Conservation (phyloP, 2,888 invertebrate species). For the Lamellibrachia satsuma region DNA sequence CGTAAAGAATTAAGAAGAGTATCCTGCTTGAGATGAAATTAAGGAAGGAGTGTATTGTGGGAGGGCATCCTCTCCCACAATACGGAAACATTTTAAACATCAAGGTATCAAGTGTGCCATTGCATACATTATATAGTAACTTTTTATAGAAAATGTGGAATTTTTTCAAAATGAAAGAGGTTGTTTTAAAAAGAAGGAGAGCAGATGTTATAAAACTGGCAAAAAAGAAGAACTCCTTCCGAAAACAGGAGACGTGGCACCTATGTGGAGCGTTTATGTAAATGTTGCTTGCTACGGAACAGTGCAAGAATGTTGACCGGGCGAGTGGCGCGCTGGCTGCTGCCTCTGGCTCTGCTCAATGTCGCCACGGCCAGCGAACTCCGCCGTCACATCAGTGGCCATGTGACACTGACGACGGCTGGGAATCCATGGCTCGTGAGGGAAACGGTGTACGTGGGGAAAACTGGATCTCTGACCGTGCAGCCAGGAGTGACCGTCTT, state of each 20-base stretch:
- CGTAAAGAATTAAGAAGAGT: no score
- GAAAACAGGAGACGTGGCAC: no score
- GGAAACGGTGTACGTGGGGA: neutral
- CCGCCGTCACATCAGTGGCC: neutral
- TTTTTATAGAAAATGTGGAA: no score
- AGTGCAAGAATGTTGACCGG: neutral
- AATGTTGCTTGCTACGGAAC: neutral
- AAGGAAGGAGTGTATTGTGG: no score
- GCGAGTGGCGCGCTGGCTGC: neutral
- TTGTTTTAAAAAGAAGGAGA: no score
- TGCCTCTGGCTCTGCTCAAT: neutral
- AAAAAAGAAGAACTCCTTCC: neutral
- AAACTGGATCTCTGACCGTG: neutral
- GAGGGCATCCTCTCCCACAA: no score
- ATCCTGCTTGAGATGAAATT: no score
- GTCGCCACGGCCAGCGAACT: neutral
- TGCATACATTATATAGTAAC: no score
- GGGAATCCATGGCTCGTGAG: neutral
- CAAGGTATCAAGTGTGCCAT: no score
- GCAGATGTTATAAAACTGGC: neutral
- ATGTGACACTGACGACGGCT: conserved; percentile 4
- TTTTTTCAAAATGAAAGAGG: no score
- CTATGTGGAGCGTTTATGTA: neutral
- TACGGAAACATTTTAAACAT: no score
- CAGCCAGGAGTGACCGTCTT: neutral